These are phyloP conservation scores for Dinoponera quadriceps DNA, from an alignment of 1,140 invertebrate genomes.

Conservation along the genomic window DNA sequence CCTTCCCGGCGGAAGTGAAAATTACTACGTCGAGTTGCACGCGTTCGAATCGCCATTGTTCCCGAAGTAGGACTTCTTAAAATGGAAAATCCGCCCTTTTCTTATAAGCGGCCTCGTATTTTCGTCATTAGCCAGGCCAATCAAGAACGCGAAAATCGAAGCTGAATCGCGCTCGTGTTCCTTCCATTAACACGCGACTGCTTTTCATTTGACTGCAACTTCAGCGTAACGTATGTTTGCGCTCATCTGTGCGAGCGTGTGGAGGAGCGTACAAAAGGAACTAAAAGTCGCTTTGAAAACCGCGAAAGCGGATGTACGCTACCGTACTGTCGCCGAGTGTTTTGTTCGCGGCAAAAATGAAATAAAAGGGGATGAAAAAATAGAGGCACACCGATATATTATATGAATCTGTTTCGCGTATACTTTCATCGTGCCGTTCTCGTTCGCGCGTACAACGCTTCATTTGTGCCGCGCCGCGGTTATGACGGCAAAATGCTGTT, in stretches of 20 bases:
- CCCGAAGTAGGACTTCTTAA: neutral
- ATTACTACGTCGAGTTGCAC: no score
- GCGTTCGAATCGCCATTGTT: no score
- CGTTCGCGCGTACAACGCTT: slow-evolving; percentile 29
- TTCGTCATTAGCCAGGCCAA: neutral
- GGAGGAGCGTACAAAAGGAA: slow-evolving; percentile 42
- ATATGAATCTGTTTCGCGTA: neutral
- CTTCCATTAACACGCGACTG: slow-evolving; percentile 1
- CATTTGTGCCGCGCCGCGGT: slow-evolving; percentile 1
- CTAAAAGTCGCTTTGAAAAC: slow-evolving; percentile 68
- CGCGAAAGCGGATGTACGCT: slow-evolving; percentile 50
- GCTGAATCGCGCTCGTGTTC: neutral
- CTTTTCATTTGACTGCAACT: slow-evolving; percentile 38
- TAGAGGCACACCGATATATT: slow-evolving; percentile 32
- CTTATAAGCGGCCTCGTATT: neutral
- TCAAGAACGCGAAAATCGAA: neutral
- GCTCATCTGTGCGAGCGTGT: slow-evolving; percentile 21
- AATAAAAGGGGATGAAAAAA: neutral
- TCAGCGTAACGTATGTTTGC: slow-evolving; percentile 25
- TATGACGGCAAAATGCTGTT: slow-evolving; percentile 57
- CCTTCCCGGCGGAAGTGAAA: neutral
- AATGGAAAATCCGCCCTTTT: neutral
- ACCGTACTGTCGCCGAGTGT: slow-evolving; percentile 50
- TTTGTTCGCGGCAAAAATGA: slow-evolving; percentile 29
- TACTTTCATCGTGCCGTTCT: slow-evolving; percentile 51